phyloP scores from a whole-genome alignment of 2,888 invertebrate species.

The Anorthoa munda region DNA sequence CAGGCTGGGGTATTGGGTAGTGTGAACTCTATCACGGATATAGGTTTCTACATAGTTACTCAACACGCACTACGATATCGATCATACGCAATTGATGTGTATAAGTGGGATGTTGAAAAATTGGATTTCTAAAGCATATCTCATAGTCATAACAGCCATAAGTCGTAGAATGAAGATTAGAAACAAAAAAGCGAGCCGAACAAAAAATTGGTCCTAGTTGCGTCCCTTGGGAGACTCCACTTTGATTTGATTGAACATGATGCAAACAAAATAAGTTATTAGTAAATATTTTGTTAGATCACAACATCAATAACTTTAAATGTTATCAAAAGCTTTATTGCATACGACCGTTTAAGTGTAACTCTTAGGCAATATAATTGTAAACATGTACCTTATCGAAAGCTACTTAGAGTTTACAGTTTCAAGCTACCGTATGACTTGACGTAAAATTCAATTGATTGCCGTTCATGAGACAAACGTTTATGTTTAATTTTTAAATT shows the following conservation, averaged over 20 bases:
- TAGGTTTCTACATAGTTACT: slow-evolving; percentile 21
- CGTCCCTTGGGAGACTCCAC: slow-evolving; percentile 24
- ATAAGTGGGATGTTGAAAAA: background rate
- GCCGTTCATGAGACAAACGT: slow-evolving; percentile 45
- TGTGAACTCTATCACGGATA: slow-evolving; percentile 29
- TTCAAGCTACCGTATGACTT: slow-evolving; percentile 22
- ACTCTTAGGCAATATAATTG: background rate
- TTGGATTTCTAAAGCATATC: background rate
- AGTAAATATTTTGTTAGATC: background rate
- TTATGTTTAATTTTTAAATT: slow-evolving; percentile 57
- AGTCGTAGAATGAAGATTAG: background rate
- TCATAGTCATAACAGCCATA: background rate
- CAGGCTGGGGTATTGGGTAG: slow-evolving; percentile 38
- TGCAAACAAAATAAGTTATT: background rate
- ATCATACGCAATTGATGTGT: background rate
- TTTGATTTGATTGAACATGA: background rate
- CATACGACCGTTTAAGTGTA: background rate
- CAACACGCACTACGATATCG: background rate
- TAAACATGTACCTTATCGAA: slow-evolving; percentile 27
- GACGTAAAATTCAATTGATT: slow-evolving; percentile 43
- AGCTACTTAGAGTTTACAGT: slow-evolving; percentile 32
- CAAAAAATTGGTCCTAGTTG: slow-evolving; percentile 12
- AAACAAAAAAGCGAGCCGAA: background rate
- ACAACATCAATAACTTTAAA: background rate
- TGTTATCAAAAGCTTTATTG: background rate